Evolutionary conservation across 1,140 invertebrate genomes (phyloP).

Genomic region (Diplogasteroides magnus): DNA sequence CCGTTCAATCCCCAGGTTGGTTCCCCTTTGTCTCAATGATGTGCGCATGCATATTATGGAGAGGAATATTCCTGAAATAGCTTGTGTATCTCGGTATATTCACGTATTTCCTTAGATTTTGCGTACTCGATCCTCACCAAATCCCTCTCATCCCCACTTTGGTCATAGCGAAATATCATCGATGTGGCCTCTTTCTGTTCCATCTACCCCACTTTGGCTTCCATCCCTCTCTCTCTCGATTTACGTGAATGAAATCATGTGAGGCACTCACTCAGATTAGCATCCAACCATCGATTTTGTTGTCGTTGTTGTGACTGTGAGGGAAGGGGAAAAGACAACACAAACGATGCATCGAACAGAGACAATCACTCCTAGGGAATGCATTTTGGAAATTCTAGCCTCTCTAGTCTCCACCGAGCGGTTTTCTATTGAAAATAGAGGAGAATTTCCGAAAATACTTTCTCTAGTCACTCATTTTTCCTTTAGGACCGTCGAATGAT

Average conservation of each 20-base stretch:
- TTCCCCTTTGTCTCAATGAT: neutral
- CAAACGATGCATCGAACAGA: too few relatives aligned
- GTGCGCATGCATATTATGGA: neutral
- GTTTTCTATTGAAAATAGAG: neutral
- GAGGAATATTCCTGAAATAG: neutral
- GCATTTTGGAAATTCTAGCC: neutral
- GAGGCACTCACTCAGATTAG: too few relatives aligned
- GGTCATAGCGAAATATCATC: too few relatives aligned
- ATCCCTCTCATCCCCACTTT: neutral
- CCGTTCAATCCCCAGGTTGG: neutral
- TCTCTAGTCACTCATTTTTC: too few relatives aligned
- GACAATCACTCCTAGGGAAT: too few relatives aligned
- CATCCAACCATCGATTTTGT: neutral
- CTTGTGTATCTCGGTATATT: too few relatives aligned
- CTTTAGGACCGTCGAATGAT: slow-evolving; percentile 41
- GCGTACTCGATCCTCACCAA: too few relatives aligned
- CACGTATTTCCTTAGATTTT: too few relatives aligned
- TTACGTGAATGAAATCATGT: too few relatives aligned
- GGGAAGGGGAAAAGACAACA: neutral
- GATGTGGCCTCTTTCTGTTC: too few relatives aligned
- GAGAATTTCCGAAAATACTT: neutral
- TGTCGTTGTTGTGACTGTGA: neutral
- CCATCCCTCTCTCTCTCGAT: too few relatives aligned
- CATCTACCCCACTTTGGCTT: too few relatives aligned
- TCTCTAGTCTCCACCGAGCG: neutral